These are phyloP conservation scores for Choloepus didactylus DNA, from an alignment of 2,797 vertebrate species.

Conservation along the genomic window DNA sequence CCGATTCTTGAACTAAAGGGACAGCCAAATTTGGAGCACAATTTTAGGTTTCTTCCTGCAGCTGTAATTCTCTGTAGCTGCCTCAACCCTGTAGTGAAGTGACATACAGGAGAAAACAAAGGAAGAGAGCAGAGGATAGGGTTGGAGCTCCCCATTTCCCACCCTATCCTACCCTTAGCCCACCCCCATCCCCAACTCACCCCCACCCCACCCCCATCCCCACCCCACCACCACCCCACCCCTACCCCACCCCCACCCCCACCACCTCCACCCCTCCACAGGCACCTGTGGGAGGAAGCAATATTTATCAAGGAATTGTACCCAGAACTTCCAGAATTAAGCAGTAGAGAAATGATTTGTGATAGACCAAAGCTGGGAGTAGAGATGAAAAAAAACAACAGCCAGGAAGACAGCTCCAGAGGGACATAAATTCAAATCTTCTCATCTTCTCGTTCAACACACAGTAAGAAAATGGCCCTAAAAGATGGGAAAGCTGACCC, in stretches of 20 bases:
- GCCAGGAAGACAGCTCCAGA: not conserved
- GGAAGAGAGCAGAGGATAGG: not conserved
- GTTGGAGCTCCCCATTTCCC: too few species aligned
- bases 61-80: not conserved
- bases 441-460: not conserved
- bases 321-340: not conserved
- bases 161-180: too few species aligned
- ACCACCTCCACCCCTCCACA: too few species aligned
- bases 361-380: not conserved
- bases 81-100: not conserved
- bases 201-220: too few species aligned
- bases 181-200: too few species aligned
- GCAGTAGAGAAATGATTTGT: not conserved
- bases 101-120: not conserved
- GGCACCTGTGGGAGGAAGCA: fast-evolving
- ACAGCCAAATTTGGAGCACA: not conserved
- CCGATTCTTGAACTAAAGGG: not conserved
- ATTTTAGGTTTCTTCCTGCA: not conserved
- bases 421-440: not conserved
- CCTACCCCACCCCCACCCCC: too few species aligned
- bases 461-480: not conserved
- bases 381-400: not conserved
- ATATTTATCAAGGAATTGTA: not conserved
- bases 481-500: not conserved
- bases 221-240: too few species aligned